These are phyloP conservation scores for Apamea sordens DNA, from an alignment of 2,888 invertebrate species.

Conservation along the genomic window DNA sequence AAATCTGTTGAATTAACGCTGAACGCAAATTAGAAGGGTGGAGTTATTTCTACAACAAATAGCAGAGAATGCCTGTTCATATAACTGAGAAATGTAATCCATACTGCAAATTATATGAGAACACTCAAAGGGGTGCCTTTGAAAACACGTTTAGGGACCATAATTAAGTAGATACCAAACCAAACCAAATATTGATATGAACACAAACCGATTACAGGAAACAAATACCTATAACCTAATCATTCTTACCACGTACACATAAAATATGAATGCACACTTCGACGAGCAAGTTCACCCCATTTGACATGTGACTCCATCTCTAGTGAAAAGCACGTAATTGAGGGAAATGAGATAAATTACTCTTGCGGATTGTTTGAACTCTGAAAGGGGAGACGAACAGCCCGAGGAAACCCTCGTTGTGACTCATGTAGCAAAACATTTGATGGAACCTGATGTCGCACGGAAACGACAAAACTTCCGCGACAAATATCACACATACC, in stretches of 20 bases:
- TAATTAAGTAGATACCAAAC: slow-evolving; percentile 37
- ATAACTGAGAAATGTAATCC: slow-evolving; percentile 62
- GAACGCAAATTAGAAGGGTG: slow-evolving; percentile 79
- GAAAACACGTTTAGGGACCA: slow-evolving; percentile 23
- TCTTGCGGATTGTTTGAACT: slow-evolving; percentile 78
- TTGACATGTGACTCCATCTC: slow-evolving; percentile 80
- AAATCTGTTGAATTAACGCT: slow-evolving; percentile 84
- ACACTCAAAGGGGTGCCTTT: slow-evolving; percentile 23
- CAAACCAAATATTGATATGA: slow-evolving; percentile 40
- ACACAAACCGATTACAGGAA: slow-evolving; percentile 37
- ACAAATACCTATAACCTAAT: slow-evolving; percentile 56
- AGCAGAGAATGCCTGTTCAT: slow-evolving; percentile 58
- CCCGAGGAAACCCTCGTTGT: slow-evolving; percentile 54
- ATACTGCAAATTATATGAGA: slow-evolving; percentile 56
- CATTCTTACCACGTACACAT: slow-evolving; percentile 62
- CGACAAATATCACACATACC: slow-evolving; percentile 57
- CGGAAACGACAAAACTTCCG: slow-evolving; percentile 53
- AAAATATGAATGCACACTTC: slow-evolving; percentile 75
- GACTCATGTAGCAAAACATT: slow-evolving; percentile 64
- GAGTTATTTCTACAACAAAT: slow-evolving; percentile 67
- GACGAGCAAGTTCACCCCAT: slow-evolving; percentile 78
- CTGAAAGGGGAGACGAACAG: slow-evolving; percentile 71
- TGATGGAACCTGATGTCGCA: slow-evolving; percentile 53
- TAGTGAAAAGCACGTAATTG: slow-evolving; percentile 85
- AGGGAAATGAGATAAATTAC: slow-evolving; percentile 88